These are phyloP conservation scores for Alethe castanea DNA, from an alignment of 2,113 vertebrate species.

Conservation along the genomic window DNA sequence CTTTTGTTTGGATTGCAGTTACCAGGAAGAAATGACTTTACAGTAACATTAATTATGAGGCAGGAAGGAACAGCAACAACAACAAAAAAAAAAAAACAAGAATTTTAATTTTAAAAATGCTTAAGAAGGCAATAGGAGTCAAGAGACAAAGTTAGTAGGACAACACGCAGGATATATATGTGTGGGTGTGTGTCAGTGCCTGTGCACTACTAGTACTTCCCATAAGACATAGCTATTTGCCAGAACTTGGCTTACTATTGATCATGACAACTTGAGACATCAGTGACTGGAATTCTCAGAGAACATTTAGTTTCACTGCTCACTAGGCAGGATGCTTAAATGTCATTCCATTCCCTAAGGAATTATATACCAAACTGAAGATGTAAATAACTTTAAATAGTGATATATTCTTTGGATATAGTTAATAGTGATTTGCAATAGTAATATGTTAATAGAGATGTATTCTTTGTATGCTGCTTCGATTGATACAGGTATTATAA, in stretches of 20 bases:
- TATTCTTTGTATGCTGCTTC: neutral
- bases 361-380: neutral
- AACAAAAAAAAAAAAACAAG: neutral
- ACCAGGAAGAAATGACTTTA: neutral
- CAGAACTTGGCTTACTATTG: neutral
- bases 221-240: neutral
- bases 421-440: too few species aligned
- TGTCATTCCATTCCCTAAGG: neutral
- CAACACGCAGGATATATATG: neutral
- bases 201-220: neutral
- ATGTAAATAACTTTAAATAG: neutral
- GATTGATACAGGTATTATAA: neutral
- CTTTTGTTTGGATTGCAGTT: neutral
- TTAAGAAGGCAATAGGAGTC: neutral
- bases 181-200: neutral
- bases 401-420: neutral
- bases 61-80: neutral
- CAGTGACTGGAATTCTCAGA: neutral
- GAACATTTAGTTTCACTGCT: neutral
- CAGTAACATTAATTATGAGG: neutral
- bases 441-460: neutral
- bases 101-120: neutral
- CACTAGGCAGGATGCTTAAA: neutral
- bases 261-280: neutral
- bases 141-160: neutral